phyloP scores from a whole-genome alignment of 2,888 invertebrate species.

The Ceriagrion tenellum region DNA sequence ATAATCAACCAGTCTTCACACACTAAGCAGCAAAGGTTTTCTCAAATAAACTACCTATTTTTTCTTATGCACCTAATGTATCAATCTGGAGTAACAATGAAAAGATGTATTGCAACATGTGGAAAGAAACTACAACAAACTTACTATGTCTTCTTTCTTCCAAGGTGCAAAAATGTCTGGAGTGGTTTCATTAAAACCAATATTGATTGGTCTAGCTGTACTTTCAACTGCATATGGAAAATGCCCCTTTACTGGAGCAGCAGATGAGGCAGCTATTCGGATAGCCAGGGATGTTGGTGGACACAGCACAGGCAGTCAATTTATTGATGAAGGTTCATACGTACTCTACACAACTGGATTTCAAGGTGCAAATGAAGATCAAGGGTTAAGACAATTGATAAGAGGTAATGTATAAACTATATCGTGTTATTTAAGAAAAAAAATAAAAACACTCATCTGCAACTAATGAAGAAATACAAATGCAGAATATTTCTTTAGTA shows the following conservation, averaged over 20 bases:
- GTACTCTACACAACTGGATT: neutral
- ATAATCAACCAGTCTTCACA: no score
- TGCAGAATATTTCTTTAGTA: no score
- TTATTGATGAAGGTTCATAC: neutral
- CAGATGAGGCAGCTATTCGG: neutral
- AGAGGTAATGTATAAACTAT: neutral
- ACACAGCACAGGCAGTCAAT: no score
- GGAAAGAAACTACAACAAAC: no score
- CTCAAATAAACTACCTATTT: no score
- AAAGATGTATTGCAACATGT: no score
- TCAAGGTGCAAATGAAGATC: neutral
- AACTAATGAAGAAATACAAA: no score
- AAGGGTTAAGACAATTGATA: neutral
- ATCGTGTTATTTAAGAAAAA: no score
- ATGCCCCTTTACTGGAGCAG: conserved; percentile 28
- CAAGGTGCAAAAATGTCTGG: neutral
- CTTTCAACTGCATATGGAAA: neutral
- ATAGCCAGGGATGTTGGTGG: neutral
- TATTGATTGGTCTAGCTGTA: neutral
- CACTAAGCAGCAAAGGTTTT: no score
- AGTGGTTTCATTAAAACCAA: neutral
- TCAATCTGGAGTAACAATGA: no score
- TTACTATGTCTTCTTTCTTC: neutral
- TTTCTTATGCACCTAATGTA: no score
- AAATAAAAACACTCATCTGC: no score